These are phyloP conservation scores for Oreochromis niloticus DNA, from an alignment of 2,113 vertebrate species.

Conservation along the genomic window DNA sequence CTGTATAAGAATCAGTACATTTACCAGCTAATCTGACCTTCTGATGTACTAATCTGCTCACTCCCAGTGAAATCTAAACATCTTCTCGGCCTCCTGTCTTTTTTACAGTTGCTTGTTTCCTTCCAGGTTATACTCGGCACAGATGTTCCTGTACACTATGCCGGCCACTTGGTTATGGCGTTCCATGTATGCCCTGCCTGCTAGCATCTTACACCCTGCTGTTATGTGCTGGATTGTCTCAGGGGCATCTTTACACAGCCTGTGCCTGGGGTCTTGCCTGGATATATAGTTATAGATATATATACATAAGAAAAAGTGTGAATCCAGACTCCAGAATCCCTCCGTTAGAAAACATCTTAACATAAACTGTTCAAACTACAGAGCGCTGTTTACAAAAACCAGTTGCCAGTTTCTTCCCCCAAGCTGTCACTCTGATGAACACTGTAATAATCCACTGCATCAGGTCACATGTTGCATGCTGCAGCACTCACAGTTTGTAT, in stretches of 20 bases:
- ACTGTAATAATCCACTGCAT: too few species aligned
- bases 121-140: neutral
- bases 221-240: neutral
- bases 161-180: neutral
- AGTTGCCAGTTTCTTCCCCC: too few species aligned
- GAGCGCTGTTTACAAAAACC: too few species aligned
- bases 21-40: neutral
- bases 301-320: neutral
- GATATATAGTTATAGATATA: neutral
- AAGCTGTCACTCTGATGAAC: too few species aligned
- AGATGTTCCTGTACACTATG: neutral
- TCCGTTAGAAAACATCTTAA: too few species aligned
- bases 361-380: too few species aligned
- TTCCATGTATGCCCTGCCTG: accelerated
- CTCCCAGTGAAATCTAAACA: neutral
- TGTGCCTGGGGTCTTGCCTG: accelerated
- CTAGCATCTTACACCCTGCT: accelerated
- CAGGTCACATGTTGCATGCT: too few species aligned
- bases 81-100: neutral
- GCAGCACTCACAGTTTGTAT: too few species aligned
- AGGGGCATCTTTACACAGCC: too few species aligned
- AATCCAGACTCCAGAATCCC: neutral
- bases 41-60: neutral
- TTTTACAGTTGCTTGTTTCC: neutral
- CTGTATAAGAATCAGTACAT: neutral